Evolutionary conservation across 2,888 invertebrate genomes (phyloP), one percentile per base, ranked within the genome.

Genomic region (Clivina fossor): DNA sequence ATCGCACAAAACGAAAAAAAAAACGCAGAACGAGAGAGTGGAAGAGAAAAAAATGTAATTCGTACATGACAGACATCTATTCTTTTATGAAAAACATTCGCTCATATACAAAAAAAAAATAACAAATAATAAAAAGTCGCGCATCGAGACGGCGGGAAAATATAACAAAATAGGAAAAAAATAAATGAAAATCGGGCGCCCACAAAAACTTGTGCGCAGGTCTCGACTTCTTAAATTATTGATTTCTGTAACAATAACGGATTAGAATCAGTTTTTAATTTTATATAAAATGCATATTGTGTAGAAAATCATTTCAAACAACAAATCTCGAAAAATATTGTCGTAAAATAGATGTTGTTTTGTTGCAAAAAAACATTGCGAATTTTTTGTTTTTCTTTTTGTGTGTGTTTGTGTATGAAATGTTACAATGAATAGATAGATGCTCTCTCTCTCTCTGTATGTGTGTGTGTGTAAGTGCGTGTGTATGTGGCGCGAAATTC

Each of bases 221-320:
- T 35, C 38, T 22, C 19, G 30, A 20, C 30, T 19, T 41, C 35
- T 44, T 43, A 49, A 38, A 38, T 40, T 53, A 53, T 53, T 53
- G 53, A 53, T 53, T 53, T 53, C 53, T 53, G 22, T 22, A 41
- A 51, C 33, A 51, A 44, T 53, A 38, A 44, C 37, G 53, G 26
- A 53, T 53, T 53, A 53, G 44, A 22, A 40, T 15, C 32, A 28
- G 38, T 37, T 50, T 50, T 50, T 50, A 50, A 50, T 50, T 50
- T 50, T 41, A 32, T n/a, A n/a, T 26, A 41, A 41, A 49, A 49
- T 32, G 44, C 28, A 26, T 32, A 28, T 16, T 43, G 24, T 22
- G 24, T n/a, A n/a, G n/a, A n/a, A n/a, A n/a, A n/a, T n/a, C n/a
- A n/a, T n/a, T n/a, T n/a, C n/a, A n/a, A n/a, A n/a, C n/a, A n/a